Evolutionary conservation across 2,797 vertebrate genomes (phyloP).

Genomic region (Bovichtus variegatus): DNA sequence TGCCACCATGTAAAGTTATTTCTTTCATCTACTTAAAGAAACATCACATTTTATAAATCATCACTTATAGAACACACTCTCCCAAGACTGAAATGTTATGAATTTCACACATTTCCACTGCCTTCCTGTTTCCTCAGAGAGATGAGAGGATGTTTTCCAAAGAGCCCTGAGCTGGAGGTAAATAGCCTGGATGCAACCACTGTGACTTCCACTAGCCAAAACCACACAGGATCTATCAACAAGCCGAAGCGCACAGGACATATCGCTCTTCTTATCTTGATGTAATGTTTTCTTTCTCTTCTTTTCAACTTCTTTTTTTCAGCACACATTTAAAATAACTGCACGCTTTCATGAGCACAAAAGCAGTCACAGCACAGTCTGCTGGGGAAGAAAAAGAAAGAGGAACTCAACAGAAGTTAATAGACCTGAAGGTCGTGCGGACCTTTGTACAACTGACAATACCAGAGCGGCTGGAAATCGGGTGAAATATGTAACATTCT

Average conservation of each 20-base stretch:
- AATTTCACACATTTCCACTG: constrained; percentile 47
- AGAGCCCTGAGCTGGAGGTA: constrained; percentile 46
- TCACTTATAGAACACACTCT: not conserved
- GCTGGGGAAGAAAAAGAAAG: constrained; percentile 36
- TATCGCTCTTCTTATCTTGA: constrained; percentile 55
- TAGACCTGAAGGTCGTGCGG: constrained; percentile 26
- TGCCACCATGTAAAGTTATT: too few species aligned
- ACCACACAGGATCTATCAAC: constrained; percentile 58
- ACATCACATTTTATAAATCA: not conserved
- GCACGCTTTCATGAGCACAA: constrained; percentile 55
- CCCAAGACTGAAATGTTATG: constrained; percentile 16
- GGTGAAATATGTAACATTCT: constrained; percentile 26
- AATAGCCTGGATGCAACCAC: constrained; percentile 70
- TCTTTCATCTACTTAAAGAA: not conserved
- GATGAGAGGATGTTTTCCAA: constrained; percentile 51
- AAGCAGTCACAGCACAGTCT: constrained; percentile 35
- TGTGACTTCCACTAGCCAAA: constrained; percentile 70
- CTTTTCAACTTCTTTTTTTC: too few species aligned
- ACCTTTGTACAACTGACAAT: constrained; percentile 4
- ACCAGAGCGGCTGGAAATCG: constrained; percentile 33
- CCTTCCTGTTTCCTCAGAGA: constrained; percentile 56
- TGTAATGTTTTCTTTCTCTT: constrained; percentile 49
- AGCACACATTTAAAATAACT: constrained; percentile 64
- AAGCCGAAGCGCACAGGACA: constrained; percentile 42
- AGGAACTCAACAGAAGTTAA: constrained; percentile 35